These are phyloP conservation scores for Peromyscus maniculatus DNA, from an alignment of 2,113 vertebrate genomes.

Conservation along the genomic window DNA sequence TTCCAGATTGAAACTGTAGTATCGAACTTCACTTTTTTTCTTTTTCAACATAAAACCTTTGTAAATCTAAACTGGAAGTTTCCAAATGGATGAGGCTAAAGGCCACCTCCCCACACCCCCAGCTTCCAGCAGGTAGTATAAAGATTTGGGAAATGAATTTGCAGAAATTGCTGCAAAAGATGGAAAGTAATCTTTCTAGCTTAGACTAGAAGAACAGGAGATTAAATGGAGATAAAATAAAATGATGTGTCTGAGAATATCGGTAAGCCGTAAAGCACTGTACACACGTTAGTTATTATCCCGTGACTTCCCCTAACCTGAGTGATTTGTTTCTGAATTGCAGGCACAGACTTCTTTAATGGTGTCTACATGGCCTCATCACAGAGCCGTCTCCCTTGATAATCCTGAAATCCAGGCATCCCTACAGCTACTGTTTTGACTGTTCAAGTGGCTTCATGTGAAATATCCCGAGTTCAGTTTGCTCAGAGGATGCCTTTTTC, in stretches of 20 bases:
- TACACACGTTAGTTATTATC: background rate
- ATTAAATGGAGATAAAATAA: constrained; percentile 45
- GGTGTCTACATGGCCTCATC: background rate
- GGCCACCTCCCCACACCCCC: background rate
- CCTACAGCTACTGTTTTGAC: background rate
- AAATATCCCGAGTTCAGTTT: constrained; percentile 3
- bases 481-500: background rate
- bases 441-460: background rate
- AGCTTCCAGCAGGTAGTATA: background rate
- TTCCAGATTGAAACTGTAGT: background rate
- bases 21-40: background rate
- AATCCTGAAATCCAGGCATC: background rate
- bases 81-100: background rate
- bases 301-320: background rate
- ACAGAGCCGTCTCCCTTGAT: background rate
- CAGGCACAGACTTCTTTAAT: background rate
- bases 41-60: background rate
- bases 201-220: constrained; percentile 47
- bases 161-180: background rate
- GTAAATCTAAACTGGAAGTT: background rate
- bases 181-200: constrained; percentile 31
- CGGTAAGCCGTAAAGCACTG: background rate
- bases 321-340: background rate
- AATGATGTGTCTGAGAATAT: background rate
- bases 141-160: background rate